Base-by-base conservation (phyloP, 2,113 vertebrate genomes). In the Platycercus adscitus region DNA sequence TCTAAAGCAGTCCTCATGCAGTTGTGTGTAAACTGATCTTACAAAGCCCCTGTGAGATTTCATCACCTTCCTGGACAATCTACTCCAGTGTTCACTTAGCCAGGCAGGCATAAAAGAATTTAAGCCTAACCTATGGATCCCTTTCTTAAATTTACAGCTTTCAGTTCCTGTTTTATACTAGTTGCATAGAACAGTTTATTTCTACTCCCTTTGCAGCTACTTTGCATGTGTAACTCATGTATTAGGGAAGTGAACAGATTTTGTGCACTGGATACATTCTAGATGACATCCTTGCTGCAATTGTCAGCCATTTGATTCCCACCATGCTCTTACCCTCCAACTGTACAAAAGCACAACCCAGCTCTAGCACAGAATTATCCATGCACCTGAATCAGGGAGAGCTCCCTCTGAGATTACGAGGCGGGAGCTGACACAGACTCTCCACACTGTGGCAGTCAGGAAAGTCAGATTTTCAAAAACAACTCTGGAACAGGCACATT, bases 281-380 rank as follows among this genome's bases (percentile, higher is more conserved):
- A 39, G 31, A 19, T 56, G 7, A 10, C 19, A 35, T 8, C 69
- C 31, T 11, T 72, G 60, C 63, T 47, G 86, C 47, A 63, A 9
- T 2, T 46, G 13, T 33, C 35, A 66, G 56, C 11, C 25, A 21
- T 26, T 41, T 24, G 24, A 43, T 50, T 46, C 14, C 6, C 0
- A 0, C 6, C 0, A 0, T 10, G 46, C 66, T 6, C 1, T 37
- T 25, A 13, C n/a, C 39, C 24, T 65, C 50, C 7, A 5, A 5
- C 24, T 29, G 56, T 37, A 11, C 47, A 26, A 33, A 72, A 43
- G 12, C n/a, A 13, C 23, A 46, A 41, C 16, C 52, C 63, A 86
- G 39, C 56, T 64, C 47, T 39, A 47, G 79, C 1, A 1, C 19
- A 0, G 4, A 60, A 44, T 12, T 49, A 24, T 29, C 28, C 1